Base-by-base conservation (phyloP, 2,113 vertebrate genomes). In the Pelecanus crispus region DNA sequence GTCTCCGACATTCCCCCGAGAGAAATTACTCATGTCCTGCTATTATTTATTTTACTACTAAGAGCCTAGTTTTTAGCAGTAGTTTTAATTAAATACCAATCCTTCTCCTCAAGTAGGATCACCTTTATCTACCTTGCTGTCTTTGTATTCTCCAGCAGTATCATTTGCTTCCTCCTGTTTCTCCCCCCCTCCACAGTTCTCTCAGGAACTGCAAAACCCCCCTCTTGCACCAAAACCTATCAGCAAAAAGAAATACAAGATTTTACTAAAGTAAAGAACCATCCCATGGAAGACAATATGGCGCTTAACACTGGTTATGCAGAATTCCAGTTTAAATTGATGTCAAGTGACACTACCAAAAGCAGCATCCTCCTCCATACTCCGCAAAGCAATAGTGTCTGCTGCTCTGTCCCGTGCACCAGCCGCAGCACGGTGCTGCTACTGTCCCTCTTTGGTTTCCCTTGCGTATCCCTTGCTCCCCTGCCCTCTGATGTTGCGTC, bases 71-170 rank as follows among this genome's bases (percentile, higher is more conserved):
- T 92, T 96, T 95, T 80, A 96, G 80, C 36, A 81, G 63, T 20
- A 94, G 72, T 81, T 95, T 96, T 95, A 96, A 97, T 95, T 95
- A 92, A 96, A 75, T 67, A 82, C 84, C 92, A 68, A 61, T 75
- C 80, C 92, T 95, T 79, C 77, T 90, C 74, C 87, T 90, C 93
- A 95, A 36, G 94, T 88, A 96, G 72, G 81, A 82, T 85, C 91
- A 94, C 81, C 80, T 95, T 87, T 77, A 81, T 78, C 94, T 87
- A 65, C 65, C 65, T 81, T 20, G n/a, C 74, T 87, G 65, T 42
- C 71, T 79, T 77, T 58, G 5, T 38, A 15, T 63, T 83, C 62
- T 72, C 20, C 58, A 93, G 75, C 70, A 85, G 79, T 10, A 74
- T 28, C 36, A 8, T 11, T 38, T 50, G 17, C 38, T 91, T 62